Evolutionary conservation across 2,113 vertebrate species (phyloP).

Genomic region (Azemiops feae): DNA sequence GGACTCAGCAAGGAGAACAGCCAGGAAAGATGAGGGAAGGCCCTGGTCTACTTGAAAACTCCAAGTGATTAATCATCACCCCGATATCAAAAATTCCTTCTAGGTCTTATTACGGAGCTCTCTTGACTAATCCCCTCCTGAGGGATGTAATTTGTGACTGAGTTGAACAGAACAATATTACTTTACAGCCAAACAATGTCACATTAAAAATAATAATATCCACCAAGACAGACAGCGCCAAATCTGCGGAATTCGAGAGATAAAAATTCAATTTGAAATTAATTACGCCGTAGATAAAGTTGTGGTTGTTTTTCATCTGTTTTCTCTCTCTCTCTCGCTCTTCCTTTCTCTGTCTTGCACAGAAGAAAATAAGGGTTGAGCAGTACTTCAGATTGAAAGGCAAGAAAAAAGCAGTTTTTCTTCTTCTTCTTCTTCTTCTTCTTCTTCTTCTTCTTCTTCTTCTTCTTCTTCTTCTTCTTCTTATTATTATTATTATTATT

Average conservation of each 20-base stretch:
- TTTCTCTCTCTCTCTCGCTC: too few relatives aligned
- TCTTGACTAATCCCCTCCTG: slow-evolving; percentile 32
- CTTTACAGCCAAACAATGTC: slow-evolving; percentile 39
- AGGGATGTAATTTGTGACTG: slow-evolving; percentile 48
- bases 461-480: too few relatives aligned
- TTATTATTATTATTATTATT: too few relatives aligned
- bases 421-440: too few relatives aligned
- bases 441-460: too few relatives aligned
- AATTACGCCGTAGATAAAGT: slow-evolving; percentile 44
- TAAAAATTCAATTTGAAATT: slow-evolving; percentile 56
- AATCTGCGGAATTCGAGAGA: slow-evolving; percentile 45
- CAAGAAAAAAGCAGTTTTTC: neutral
- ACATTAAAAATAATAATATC: slow-evolving; percentile 27
- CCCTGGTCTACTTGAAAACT: slow-evolving; percentile 35
- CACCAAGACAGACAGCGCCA: slow-evolving; percentile 39
- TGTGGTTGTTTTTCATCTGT: neutral
- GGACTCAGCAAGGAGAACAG: slow-evolving; percentile 1
- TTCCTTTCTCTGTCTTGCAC: neutral
- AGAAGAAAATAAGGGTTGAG: slow-evolving; percentile 29
- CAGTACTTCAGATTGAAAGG: neutral
- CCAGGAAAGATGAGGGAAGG: slow-evolving; percentile 27
- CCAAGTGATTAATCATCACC: slow-evolving; percentile 52
- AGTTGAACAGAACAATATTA: slow-evolving; percentile 48
- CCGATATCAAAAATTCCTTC: slow-evolving; percentile 41
- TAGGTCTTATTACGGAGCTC: slow-evolving; percentile 43